Evolutionary conservation across 2,888 invertebrate species (phyloP).

Genomic region (Callosobruchus maculatus): DNA sequence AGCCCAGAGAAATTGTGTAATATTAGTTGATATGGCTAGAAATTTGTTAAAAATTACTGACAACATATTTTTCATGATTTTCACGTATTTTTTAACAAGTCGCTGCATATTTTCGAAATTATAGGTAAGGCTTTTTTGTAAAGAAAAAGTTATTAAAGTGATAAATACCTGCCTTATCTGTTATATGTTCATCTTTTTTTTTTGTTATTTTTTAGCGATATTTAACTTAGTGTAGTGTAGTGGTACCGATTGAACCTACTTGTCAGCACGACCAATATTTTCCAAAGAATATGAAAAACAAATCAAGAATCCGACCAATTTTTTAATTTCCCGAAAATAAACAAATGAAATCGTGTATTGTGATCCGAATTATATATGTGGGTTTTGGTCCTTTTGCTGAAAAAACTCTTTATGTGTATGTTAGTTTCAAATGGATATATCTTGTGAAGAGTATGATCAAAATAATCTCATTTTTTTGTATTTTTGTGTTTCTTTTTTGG

Average conservation of each 20-base stretch:
- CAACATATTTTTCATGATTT: not conserved
- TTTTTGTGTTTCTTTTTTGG: not conserved
- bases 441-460: not conserved
- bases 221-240: too few species aligned
- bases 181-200: too few species aligned
- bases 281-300: constrained; percentile 1
- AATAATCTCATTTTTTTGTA: not conserved
- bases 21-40: too few species aligned
- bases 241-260: not conserved
- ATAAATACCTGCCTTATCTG: too few species aligned
- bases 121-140: too few species aligned
- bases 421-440: not conserved
- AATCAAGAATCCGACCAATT: constrained; percentile 1
- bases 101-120: not conserved
- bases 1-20: too few species aligned
- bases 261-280: constrained; percentile 10
- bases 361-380: constrained; percentile 26
- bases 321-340: not conserved
- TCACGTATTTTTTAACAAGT: too few species aligned
- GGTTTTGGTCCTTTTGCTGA: constrained; percentile 20
- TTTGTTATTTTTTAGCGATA: too few species aligned
- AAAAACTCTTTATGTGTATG: not conserved
- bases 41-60: not conserved
- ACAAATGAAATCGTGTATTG: constrained; percentile 12
- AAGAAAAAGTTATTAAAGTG: too few species aligned